Evolutionary conservation across 2,797 vertebrate genomes (phyloP).

Genomic region (Ambastaia sidthimunki): DNA sequence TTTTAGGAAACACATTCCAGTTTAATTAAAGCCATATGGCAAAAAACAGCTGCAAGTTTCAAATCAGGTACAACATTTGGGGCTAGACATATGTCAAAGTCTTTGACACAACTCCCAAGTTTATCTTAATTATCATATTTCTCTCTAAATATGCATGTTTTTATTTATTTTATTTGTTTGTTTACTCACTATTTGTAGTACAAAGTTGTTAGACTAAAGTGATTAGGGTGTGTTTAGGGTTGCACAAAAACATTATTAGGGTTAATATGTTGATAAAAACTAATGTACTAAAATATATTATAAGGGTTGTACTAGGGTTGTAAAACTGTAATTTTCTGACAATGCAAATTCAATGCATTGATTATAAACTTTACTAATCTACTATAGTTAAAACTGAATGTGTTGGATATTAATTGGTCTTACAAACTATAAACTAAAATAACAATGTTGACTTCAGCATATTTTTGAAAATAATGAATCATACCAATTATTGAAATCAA

Average conservation of each 20-base stretch:
- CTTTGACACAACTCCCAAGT: conserved; percentile 62
- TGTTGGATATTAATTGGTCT: no score
- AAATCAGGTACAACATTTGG: conserved; percentile 74
- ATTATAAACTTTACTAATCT: no score
- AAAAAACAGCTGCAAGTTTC: conserved; percentile 79
- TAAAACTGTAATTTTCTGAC: no score
- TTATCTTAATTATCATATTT: conserved; percentile 31
- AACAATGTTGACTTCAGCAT: no score
- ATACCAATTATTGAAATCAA: no score
- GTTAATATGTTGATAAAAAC: neutral
- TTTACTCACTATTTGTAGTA: conserved; percentile 15
- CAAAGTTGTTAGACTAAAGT: neutral
- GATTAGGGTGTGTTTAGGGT: neutral
- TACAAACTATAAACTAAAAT: no score
- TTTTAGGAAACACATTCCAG: conserved; percentile 75
- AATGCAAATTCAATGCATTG: no score
- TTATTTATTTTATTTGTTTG: conserved; percentile 10
- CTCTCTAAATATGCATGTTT: neutral
- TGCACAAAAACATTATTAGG: no score
- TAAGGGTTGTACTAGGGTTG: no score
- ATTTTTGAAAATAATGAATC: no score
- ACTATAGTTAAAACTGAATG: no score
- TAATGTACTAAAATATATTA: neutral
- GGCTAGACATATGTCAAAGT: conserved; percentile 75
- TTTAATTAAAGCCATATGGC: conserved; percentile 81